Conservation (phyloP, 2,888 invertebrate species). For the Morinoia aosen region DNA sequence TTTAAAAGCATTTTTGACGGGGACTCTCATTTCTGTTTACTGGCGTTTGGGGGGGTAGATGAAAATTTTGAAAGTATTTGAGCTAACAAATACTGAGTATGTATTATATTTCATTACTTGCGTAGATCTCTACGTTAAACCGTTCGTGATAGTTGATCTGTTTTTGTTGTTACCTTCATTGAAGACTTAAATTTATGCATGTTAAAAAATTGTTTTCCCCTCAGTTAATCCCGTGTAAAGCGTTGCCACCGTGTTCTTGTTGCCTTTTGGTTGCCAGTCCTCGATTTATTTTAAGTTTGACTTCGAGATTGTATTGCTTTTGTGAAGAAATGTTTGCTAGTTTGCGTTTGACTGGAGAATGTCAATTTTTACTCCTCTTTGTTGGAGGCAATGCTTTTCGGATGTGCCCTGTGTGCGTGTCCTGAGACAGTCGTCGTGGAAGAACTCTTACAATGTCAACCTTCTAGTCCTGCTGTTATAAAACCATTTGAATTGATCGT, state of each 20-base stretch:
- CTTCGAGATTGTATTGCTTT: not conserved
- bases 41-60: not conserved
- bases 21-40: not conserved
- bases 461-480: not conserved
- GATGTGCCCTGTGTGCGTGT: not conserved
- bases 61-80: not conserved
- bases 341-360: not conserved
- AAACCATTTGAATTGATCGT: not conserved
- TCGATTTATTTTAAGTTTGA: constrained; percentile 2
- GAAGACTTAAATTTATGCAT: not conserved
- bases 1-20: not conserved
- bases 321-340: not conserved
- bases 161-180: constrained; percentile 4
- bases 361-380: not conserved
- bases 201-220: not conserved
- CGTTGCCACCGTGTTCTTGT: not conserved
- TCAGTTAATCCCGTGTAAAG: not conserved
- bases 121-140: constrained; percentile 10
- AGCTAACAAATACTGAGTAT: not conserved
- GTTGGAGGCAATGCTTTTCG: not conserved
- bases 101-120: constrained; percentile 3
- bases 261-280: not conserved
- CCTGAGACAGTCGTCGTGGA: not conserved
- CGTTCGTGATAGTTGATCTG: constrained; percentile 17
- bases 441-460: not conserved